Evolutionary conservation across 1,140 invertebrate genomes (phyloP), one percentile per base, ranked within the genome.

Genomic region (Trachymyrmex septentrionalis): DNA sequence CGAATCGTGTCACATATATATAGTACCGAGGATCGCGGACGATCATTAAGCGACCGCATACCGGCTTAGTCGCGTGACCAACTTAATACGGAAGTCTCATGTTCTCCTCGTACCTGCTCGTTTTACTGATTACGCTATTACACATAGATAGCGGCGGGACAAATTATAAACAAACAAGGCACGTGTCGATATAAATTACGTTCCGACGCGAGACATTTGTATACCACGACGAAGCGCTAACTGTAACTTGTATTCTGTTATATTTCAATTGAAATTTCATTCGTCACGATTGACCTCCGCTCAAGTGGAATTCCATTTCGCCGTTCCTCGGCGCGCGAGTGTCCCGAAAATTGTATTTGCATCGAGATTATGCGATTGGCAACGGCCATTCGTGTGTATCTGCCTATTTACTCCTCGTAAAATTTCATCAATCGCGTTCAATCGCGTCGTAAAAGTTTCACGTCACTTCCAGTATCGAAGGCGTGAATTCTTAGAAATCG

Each of bases 21-120:
- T 88, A 27, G 57, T 73, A 38, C 34, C 76, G 86, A 55, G 75
- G 61, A 88, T 91, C 85, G 61, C 77, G 63, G 76, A 81, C 76
- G 72, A 75, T 89, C 88, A 89, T 89, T 89, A 87, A 87, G 82
- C 88, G 85, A 77, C 87, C 78, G 61, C 78, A 64, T 44, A 77
- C 72, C 85, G 71, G 10, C 63, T 48, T 57, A 73, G 77, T 89
- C 88, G 88, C 88, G 85, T 89, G 88, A 90, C 88, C 88, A 90
- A 90, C 88, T 90, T 89, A 87, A 78, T 76, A 72, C 78, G 88
- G 85, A 84, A 89, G 88, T 89, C 87, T 90, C 87, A 66, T 86
- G 84, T 87, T 71, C 12, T 34, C 48, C 24, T 53, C 75, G 87
- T 76, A 69, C 82, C 55, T 44, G 72, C 73, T 75, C 66, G 88